These are phyloP conservation scores for Alethe diademata DNA, from an alignment of 2,113 vertebrate species.

Conservation along the genomic window DNA sequence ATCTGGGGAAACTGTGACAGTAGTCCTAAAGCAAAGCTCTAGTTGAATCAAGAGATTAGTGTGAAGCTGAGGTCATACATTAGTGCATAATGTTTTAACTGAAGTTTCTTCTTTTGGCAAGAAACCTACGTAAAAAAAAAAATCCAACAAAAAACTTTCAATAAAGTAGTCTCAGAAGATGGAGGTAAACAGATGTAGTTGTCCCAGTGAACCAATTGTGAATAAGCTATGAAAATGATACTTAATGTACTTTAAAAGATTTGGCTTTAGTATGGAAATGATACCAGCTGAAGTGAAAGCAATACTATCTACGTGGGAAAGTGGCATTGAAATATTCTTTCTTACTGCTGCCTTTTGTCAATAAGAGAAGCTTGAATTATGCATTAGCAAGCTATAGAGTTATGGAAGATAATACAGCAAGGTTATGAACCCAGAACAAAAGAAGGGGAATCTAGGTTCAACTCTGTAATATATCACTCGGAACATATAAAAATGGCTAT, in stretches of 20 bases:
- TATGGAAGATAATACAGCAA: conserved; percentile 63
- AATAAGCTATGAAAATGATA: conserved; percentile 9
- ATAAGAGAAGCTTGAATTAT: conserved; percentile 68
- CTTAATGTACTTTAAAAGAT: conserved; percentile 11
- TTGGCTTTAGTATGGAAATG: conserved; percentile 19
- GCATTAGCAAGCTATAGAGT: conserved; percentile 58
- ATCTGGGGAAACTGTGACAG: neutral
- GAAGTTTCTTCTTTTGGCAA: neutral
- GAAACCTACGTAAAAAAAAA: neutral
- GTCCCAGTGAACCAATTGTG: neutral
- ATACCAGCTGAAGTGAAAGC: conserved; percentile 29
- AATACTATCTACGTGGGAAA: conserved; percentile 12
- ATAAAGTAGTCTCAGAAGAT: neutral
- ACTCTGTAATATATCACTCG: conserved; percentile 48
- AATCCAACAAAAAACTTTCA: neutral
- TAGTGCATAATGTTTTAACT: neutral
- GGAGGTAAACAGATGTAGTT: conserved; percentile 36
- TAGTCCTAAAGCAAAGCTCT: neutral
- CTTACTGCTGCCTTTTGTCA: conserved; percentile 40
- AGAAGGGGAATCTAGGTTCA: conserved; percentile 57
- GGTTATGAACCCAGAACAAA: conserved; percentile 67
- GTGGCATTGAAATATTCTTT: conserved; percentile 13
- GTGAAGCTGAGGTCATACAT: neutral
- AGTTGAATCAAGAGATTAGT: neutral
- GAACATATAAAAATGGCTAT: conserved; percentile 41